Evolutionary conservation across 2,797 vertebrate genomes (phyloP).

Genomic region (Pempheris klunzingeri): DNA sequence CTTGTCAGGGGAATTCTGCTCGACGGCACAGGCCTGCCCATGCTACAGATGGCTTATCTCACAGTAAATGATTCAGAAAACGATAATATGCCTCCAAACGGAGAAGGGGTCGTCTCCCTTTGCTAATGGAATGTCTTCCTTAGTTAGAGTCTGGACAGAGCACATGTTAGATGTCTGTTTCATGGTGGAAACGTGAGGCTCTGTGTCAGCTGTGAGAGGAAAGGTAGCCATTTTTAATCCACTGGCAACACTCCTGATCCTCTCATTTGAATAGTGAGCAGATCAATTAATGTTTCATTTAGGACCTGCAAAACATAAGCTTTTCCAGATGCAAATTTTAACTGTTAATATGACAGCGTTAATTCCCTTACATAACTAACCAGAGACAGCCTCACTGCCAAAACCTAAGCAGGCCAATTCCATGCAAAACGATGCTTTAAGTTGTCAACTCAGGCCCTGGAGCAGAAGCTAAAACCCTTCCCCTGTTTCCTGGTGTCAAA

Average conservation of each 20-base stretch:
- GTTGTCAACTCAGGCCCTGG: constrained; percentile 58
- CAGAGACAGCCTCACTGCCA: constrained; percentile 23
- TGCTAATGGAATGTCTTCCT: constrained; percentile 65
- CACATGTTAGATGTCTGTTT: constrained; percentile 33
- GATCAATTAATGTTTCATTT: constrained; percentile 54
- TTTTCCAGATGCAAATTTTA: constrained; percentile 44
- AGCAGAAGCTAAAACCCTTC: constrained; percentile 53
- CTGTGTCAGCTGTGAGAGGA: constrained; percentile 14
- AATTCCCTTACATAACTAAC: constrained; percentile 53
- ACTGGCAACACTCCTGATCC: constrained; percentile 29
- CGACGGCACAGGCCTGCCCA: constrained; percentile 42
- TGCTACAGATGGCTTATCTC: constrained; percentile 79
- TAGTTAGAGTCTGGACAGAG: constrained; percentile 53
- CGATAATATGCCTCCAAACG: constrained; percentile 69
- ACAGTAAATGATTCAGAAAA: constrained; percentile 81
- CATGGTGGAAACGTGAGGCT: constrained; percentile 2
- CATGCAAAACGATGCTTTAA: constrained; percentile 52
- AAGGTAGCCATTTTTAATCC: constrained; percentile 45
- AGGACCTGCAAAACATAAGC: constrained; percentile 36
- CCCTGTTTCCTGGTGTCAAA: constrained; percentile 51
- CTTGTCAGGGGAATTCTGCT: constrained; percentile 73
- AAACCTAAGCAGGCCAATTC: constrained; percentile 32
- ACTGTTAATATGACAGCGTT: constrained; percentile 50
- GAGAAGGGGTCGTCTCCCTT: constrained; percentile 57
- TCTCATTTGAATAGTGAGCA: constrained; percentile 51